Base-by-base conservation (phyloP, 2,888 invertebrate genomes). In the Lithosia quadra region DNA sequence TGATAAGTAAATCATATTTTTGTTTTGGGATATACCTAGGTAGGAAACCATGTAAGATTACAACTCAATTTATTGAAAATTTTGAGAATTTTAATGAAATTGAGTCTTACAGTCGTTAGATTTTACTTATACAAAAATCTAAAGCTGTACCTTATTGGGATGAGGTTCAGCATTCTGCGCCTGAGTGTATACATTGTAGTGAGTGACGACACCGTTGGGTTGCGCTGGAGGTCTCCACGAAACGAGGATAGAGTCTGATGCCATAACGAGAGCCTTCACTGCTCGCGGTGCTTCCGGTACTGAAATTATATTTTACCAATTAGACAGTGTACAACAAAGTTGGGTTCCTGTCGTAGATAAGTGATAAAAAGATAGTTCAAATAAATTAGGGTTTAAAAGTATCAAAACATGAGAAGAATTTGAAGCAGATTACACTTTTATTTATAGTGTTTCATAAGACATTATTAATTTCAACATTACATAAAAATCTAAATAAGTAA, bases 141-240 rank as follows among this genome's bases (percentile, higher is more conserved):
- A 21, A 34, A 62, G n/a, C 10, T 49, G 59, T 80, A 97, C 97
- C 94, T 97, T 97, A 82, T 97, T 97, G 64, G 97, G 97, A 71
- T 96, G 96, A 1, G 97, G 96, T 88, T 97, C 96, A 10, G 96
- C 95, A 73, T 96, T 96, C 84, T 97, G 97, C n/a, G 97, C 96
- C 87, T 97, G 97, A 13, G 97, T 97, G 94, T 99, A 99, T 24
- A 99, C 97, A 33, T 98, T 98, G 93, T 99, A 99, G 89, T 99
- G 98, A 63, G 97, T 98, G 73, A 99, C 97, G 66, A 98, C 96
- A 53, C 99, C 99, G 87, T 99, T 99, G 64, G 98, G 98, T 84
- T 98, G 97, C 87, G 97, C 96, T 78, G 99, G 99, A 77, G 98
- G 97, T 84, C 98, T 97, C 99, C 99, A 99, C 67, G 98, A 98